Evolutionary conservation across 1,140 invertebrate species (phyloP).

Genomic region (Aethina tumida): DNA sequence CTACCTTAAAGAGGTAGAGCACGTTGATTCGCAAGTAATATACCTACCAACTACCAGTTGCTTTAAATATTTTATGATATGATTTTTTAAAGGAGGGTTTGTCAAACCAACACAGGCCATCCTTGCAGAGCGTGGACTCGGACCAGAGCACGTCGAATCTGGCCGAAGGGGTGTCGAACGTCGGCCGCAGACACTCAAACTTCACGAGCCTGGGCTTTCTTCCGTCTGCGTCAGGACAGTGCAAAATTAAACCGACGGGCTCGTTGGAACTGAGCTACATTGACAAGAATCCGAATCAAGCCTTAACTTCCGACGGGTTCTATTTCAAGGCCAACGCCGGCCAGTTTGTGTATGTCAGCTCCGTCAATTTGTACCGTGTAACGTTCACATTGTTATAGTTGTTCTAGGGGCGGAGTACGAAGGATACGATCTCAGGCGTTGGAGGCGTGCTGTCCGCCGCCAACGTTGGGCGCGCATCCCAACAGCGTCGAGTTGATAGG

Average conservation of each 20-base stretch:
- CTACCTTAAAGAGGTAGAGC: no score
- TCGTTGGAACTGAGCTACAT: constrained; percentile 28
- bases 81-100: constrained; percentile 40
- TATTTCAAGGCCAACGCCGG: constrained; percentile 28
- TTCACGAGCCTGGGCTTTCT: constrained; percentile 43
- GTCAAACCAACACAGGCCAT: constrained; percentile 36
- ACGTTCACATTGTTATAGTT: no score
- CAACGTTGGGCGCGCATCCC: constrained; percentile 51
- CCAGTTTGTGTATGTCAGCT: no score
- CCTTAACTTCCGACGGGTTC: constrained; percentile 29
- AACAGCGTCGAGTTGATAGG: constrained; percentile 58
- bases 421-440: constrained; percentile 55
- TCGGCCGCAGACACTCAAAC: constrained; percentile 49
- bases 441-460: constrained; percentile 53
- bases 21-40: neutral
- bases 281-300: constrained; percentile 33
- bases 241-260: constrained; percentile 35
- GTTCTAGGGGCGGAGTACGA: constrained; percentile 39
- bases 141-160: constrained; percentile 32
- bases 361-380: no score
- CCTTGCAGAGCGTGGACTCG: constrained; percentile 38
- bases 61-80: constrained; percentile 14
- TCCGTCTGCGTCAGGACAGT: constrained; percentile 26
- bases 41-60: no score
- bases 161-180: constrained; percentile 26